phyloP scores from a whole-genome alignment of 2,797 vertebrate species.

The Hydrolagus colliei region DNA sequence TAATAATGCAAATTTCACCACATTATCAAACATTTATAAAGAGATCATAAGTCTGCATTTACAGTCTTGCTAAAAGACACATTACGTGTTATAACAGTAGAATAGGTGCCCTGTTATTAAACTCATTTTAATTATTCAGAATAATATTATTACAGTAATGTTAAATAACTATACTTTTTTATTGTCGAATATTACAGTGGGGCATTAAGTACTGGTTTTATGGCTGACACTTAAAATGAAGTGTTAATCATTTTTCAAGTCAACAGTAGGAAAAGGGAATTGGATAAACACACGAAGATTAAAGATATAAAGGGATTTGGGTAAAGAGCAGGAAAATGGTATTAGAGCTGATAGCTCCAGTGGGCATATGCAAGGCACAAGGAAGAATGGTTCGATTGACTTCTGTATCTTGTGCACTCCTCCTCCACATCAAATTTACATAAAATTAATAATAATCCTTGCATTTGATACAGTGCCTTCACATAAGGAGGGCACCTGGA shows the following conservation, averaged over 20 bases:
- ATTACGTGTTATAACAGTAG: neutral
- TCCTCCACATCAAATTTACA: too few species aligned
- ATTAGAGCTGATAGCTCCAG: too few species aligned
- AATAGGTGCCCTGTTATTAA: neutral
- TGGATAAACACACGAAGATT: too few species aligned
- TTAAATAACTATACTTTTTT: neutral
- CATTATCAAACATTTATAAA: neutral
- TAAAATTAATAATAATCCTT: too few species aligned
- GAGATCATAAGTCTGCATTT: neutral
- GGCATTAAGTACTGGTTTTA: constrained; percentile 18
- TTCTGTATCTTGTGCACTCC: too few species aligned
- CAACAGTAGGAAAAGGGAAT: neutral
- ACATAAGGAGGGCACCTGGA: too few species aligned
- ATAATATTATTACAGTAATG: neutral
- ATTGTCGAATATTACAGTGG: neutral
- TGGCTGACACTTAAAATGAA: neutral
- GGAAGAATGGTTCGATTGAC: too few species aligned
- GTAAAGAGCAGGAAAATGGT: too few species aligned
- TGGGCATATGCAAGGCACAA: too few species aligned
- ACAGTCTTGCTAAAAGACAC: neutral
- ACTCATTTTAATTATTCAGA: neutral
- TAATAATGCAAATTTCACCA: neutral
- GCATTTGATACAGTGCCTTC: too few species aligned
- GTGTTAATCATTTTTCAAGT: neutral
- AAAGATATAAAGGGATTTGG: too few species aligned